These are phyloP conservation scores for Zeus faber DNA, from an alignment of 2,113 vertebrate species.

Conservation along the genomic window DNA sequence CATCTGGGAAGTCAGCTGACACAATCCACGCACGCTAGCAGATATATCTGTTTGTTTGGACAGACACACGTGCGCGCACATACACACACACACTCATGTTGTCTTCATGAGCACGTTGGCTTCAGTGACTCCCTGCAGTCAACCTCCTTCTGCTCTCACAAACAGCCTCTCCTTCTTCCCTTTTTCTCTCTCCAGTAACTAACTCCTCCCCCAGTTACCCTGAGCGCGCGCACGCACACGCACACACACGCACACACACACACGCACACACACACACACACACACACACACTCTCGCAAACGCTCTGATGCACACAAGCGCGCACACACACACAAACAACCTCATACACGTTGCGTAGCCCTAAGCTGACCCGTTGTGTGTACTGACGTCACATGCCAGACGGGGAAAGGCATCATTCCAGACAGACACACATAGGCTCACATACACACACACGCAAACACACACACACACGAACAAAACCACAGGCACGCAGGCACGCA, in stretches of 20 bases:
- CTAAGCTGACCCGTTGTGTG: slow-evolving; percentile 73
- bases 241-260: slow-evolving; percentile 9
- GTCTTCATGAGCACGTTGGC: slow-evolving; percentile 50
- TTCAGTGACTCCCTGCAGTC: slow-evolving; percentile 64
- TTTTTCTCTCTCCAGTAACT: slow-evolving; percentile 58
- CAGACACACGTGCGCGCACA: slow-evolving; percentile 5
- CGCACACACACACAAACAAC: slow-evolving; percentile 1
- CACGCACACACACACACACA: slow-evolving; percentile 31
- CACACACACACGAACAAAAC: slow-evolving; percentile 43
- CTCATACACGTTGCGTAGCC: slow-evolving; percentile 53
- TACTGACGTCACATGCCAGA: slow-evolving; percentile 74
- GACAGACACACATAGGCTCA: slow-evolving; percentile 51
- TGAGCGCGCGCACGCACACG: slow-evolving; percentile 20
- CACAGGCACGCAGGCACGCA: slow-evolving; percentile 42
- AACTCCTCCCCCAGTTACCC: slow-evolving; percentile 48
- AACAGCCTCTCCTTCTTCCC: slow-evolving; percentile 61
- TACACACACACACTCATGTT: slow-evolving; percentile 41
- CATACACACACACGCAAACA: slow-evolving; percentile 5
- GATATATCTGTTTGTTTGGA: slow-evolving; percentile 5
- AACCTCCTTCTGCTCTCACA: slow-evolving; percentile 65
- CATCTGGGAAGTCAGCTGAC: slow-evolving; percentile 56
- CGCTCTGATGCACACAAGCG: slow-evolving; percentile 21
- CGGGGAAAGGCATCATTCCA: slow-evolving; percentile 73
- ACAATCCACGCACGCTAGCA: slow-evolving; percentile 33
- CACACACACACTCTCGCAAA: slow-evolving; percentile 8